Conservation (phyloP, 2,888 invertebrate genomes). For the Autographa pulchrina region DNA sequence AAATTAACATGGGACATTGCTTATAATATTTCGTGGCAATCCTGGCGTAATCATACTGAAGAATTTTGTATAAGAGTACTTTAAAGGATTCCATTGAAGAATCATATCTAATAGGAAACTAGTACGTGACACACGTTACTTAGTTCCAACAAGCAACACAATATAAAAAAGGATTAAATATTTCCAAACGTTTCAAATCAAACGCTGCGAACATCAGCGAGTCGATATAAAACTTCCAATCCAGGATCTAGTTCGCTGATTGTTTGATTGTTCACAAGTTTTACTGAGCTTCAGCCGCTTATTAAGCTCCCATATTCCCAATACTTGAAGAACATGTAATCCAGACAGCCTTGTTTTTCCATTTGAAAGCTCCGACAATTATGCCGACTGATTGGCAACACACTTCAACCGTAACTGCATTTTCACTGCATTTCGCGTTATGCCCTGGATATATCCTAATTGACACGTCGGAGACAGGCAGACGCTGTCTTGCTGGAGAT, state of each 20-base stretch:
- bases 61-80: no score
- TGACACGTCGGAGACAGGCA: slow-evolving; percentile 34
- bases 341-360: slow-evolving; percentile 39
- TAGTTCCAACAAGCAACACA: neutral
- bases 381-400: slow-evolving; percentile 47
- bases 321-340: slow-evolving; percentile 46
- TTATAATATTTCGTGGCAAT: no score
- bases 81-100: no score
- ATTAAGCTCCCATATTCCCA: slow-evolving; percentile 48
- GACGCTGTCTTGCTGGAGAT: slow-evolving; percentile 32
- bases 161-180: neutral
- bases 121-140: neutral
- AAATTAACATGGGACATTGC: no score
- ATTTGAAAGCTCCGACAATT: slow-evolving; percentile 47
- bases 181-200: neutral
- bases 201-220: neutral
- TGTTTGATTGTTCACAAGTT: slow-evolving; percentile 45
- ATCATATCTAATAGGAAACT: no score
- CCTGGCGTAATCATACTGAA: no score
- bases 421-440: slow-evolving; percentile 16
- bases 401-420: slow-evolving; percentile 24
- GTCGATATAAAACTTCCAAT: slow-evolving; percentile 26
- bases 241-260: slow-evolving; percentile 9
- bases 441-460: slow-evolving; percentile 35
- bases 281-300: slow-evolving; percentile 18